A percentile compares a stretch with the other conserved stretches of the same genome.
These are phyloP conservation scores for Drosophila mayaguana DNA, from an alignment of 2,888 invertebrate species.

Conservation along the genomic window DNA sequence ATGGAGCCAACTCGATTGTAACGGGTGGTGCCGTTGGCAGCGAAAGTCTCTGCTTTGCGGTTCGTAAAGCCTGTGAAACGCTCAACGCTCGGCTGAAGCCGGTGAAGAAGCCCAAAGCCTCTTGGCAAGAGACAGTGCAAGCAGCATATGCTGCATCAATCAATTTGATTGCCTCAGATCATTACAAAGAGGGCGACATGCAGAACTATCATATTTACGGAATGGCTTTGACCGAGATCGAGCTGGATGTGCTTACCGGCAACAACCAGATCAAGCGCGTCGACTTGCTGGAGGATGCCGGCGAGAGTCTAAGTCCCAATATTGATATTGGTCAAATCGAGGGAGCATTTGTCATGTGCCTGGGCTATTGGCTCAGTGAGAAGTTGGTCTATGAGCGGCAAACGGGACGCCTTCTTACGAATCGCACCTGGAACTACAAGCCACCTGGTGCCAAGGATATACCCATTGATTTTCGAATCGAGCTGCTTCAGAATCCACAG, in stretches of 20 bases:
- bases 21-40: constrained; percentile 91
- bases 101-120: constrained; percentile 85
- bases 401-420: constrained; percentile 89
- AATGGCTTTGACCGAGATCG: constrained; percentile 89
- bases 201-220: constrained; percentile 89
- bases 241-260: constrained; percentile 92
- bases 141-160: constrained; percentile 79
- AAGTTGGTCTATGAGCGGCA: constrained; percentile 88
- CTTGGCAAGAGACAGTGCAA: constrained; percentile 86
- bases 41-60: constrained; percentile 88
- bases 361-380: constrained; percentile 92
- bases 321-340: constrained; percentile 92
- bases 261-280: constrained; percentile 89
- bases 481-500: constrained; percentile 88
- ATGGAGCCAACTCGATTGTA: constrained; percentile 88
- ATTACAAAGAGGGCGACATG: constrained; percentile 86
- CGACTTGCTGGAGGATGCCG: constrained; percentile 91
- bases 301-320: constrained; percentile 90
- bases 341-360: constrained; percentile 92
- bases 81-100: constrained; percentile 88
- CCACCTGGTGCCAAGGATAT: constrained; percentile 92
- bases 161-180: constrained; percentile 88
- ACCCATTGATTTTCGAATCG: constrained; percentile 90
- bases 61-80: constrained; percentile 88
- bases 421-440: constrained; percentile 93